Conservation (phyloP, 2,888 invertebrate genomes). For the Cataglyphis rosenhaueri region DNA sequence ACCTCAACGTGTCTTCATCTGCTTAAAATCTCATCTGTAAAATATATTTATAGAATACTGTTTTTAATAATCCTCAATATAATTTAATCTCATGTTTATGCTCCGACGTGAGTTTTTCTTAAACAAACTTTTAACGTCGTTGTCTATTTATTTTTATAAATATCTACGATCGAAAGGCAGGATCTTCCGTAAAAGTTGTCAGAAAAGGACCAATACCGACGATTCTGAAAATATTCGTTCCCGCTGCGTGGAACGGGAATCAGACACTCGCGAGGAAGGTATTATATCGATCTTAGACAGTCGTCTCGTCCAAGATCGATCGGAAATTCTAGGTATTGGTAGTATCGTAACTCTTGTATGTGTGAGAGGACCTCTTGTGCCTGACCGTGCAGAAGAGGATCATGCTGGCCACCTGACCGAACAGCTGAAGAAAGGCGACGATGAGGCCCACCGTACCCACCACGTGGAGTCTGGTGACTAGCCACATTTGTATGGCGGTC, state of each 20-base stretch:
- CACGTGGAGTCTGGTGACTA: slow-evolving; percentile 91
- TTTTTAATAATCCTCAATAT: slow-evolving; percentile 7
- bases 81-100: background rate
- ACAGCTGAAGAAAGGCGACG: slow-evolving; percentile 91
- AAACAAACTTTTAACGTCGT: slow-evolving; percentile 1
- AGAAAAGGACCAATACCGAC: background rate
- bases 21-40: background rate
- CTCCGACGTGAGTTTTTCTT: background rate
- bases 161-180: slow-evolving; percentile 6
- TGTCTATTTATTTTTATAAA: background rate
- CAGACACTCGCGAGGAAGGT: background rate
- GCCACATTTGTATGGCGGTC: slow-evolving; percentile 91
- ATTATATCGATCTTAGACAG: slow-evolving; percentile 77
- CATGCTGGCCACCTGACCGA: slow-evolving; percentile 92
- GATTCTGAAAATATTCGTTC: slow-evolving; percentile 22
- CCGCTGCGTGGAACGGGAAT: slow-evolving; percentile 10
- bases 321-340: slow-evolving; percentile 86
- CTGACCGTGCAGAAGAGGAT: slow-evolving; percentile 91
- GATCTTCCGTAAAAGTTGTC: background rate
- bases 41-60: slow-evolving; percentile 22
- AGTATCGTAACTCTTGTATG: slow-evolving; percentile 90
- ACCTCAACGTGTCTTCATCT: background rate
- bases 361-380: slow-evolving; percentile 89
- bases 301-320: slow-evolving; percentile 79
- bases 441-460: slow-evolving; percentile 92